Conservation (phyloP, 2,888 invertebrate genomes). For the Melangyna quadrimaculata region DNA sequence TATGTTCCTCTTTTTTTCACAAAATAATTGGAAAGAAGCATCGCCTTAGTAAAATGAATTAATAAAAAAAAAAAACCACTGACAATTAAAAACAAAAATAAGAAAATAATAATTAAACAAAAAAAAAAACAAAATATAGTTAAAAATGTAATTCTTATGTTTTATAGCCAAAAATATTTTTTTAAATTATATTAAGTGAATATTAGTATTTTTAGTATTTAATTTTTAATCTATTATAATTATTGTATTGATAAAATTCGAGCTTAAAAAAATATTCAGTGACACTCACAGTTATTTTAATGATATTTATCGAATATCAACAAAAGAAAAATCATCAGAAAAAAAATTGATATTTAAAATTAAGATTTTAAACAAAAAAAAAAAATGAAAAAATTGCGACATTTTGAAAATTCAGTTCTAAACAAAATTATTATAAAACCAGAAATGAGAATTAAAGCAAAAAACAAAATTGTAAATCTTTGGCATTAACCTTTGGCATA, state of each 20-base stretch:
- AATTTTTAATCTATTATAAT: conserved; percentile 59
- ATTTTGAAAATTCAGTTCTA: conserved; percentile 45
- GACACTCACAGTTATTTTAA: conserved; percentile 76
- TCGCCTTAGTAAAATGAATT: conserved; percentile 70
- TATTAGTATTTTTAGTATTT: conserved; percentile 73
- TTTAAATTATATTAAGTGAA: conserved; percentile 75
- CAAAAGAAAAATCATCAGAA: neutral
- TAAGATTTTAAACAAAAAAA: neutral
- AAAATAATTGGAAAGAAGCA: conserved; percentile 65
- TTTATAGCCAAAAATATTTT: conserved; percentile 74
- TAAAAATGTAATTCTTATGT: conserved; percentile 76
- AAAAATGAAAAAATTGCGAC: conserved; percentile 37
- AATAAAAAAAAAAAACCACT: conserved; percentile 64
- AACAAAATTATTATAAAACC: conserved; percentile 4
- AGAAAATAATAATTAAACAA: conserved; percentile 35
- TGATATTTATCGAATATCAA: conserved; percentile 71
- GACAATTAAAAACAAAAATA: conserved; percentile 64
- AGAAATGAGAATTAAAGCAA: conserved; percentile 9
- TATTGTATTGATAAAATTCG: conserved; percentile 69
- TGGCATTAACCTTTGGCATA: conserved; percentile 52
- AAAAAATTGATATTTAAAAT: conserved; percentile 14
- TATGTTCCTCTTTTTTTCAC: conserved; percentile 70
- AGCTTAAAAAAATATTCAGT: conserved; percentile 72
- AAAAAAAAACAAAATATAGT: conserved; percentile 65
- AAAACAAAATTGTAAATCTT: conserved; percentile 18